Conservation (phyloP, 2,888 invertebrate genomes). For the Smittia sp. region DNA sequence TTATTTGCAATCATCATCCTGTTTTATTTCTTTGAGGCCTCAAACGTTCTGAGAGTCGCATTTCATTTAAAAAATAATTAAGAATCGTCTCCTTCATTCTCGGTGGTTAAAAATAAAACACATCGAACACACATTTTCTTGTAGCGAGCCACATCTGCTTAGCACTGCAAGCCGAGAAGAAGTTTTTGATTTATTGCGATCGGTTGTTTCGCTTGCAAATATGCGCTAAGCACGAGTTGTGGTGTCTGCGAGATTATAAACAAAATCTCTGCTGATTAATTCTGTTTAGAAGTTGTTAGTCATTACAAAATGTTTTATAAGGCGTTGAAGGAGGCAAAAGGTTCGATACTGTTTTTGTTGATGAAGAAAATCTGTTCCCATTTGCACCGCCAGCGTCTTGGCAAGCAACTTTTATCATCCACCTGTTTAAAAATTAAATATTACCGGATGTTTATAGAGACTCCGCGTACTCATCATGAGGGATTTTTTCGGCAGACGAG, state of each 20-base stretch:
- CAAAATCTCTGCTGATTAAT: background rate
- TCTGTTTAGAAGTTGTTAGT: background rate
- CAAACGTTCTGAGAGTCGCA: slow-evolving; percentile 14
- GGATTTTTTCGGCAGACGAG: background rate
- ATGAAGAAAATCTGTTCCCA: background rate
- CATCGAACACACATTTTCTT: slow-evolving; percentile 3
- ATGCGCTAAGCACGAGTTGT: background rate
- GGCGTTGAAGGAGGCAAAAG: slow-evolving; percentile 3
- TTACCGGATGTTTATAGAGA: slow-evolving; percentile 34
- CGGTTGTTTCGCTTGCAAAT: background rate
- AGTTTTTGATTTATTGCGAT: slow-evolving; percentile 22
- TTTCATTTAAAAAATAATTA: slow-evolving; percentile 35
- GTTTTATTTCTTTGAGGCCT: background rate
- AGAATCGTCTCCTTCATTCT: background rate
- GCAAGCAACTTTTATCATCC: slow-evolving; percentile 24
- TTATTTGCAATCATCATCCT: slow-evolving; percentile 25
- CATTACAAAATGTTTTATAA: background rate
- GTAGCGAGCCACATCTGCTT: slow-evolving; percentile 18
- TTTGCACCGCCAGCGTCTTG: background rate
- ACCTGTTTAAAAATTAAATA: slow-evolving; percentile 39
- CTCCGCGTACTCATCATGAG: background rate
- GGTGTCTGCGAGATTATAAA: background rate
- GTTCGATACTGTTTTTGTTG: background rate
- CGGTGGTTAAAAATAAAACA: slow-evolving; percentile 4
- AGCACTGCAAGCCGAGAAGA: background rate